phyloP scores from a whole-genome alignment of 64 coral and sea anemone species.

The Acropora tenuis region DNA sequence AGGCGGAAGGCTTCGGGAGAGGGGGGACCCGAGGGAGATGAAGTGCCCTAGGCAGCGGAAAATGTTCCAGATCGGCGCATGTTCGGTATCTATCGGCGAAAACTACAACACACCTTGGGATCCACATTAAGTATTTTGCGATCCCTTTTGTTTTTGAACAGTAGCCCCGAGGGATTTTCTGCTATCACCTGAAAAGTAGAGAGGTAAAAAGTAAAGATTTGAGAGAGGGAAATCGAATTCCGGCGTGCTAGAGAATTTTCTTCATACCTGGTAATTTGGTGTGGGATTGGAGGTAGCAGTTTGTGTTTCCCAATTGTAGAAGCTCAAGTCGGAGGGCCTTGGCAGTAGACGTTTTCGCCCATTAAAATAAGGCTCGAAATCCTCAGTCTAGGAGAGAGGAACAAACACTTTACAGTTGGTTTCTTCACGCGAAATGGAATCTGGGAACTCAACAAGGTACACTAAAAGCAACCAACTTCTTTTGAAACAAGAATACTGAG shows the following conservation, averaged over 20 bases:
- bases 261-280: conserved; percentile 90
- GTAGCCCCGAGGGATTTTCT: conserved; percentile 86
- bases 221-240: no score
- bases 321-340: conserved; percentile 94
- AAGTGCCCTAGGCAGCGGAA: no score
- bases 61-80: no score
- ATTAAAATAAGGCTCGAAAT: conserved; percentile 98
- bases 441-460: no score
- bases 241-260: no score
- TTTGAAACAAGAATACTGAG: no score
- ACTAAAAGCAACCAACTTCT: no score
- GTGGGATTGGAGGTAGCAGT: conserved; percentile 97
- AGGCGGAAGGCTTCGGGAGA: no score
- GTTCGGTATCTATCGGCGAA: no score
- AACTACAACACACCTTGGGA: conserved; percentile 68
- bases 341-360: conserved; percentile 85
- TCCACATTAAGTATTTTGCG: conserved; percentile 97
- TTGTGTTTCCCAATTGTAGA: conserved; percentile 99
- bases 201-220: neutral
- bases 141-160: conserved; percentile 98
- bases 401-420: neutral
- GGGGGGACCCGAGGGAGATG: no score
- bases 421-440: no score
- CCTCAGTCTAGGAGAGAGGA: conserved; percentile 68
- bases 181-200: conserved; percentile 77